Percentiles rank a stretch among this genome's conserved stretches.
phyloP scores from a whole-genome alignment of 2,888 invertebrate species.

The Pasiphila rectangulata region DNA sequence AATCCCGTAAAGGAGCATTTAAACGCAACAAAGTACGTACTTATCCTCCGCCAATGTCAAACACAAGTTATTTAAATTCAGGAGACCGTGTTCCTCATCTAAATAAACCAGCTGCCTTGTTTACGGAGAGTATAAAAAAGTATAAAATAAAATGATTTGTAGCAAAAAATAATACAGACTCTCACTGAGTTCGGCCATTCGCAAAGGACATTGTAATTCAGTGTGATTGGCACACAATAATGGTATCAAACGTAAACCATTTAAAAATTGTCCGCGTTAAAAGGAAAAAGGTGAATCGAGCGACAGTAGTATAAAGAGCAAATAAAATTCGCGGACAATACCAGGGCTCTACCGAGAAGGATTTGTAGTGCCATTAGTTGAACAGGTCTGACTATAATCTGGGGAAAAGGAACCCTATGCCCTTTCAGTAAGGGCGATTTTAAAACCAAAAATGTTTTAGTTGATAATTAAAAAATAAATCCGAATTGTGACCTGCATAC shows the following conservation, averaged over 20 bases:
- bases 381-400: conserved; percentile 38
- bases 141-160: conserved; percentile 71
- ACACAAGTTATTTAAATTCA: conserved; percentile 65
- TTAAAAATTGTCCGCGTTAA: conserved; percentile 78
- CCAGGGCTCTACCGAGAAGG: conserved; percentile 65
- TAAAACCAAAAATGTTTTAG: conserved; percentile 14
- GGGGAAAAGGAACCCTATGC: conserved; percentile 34
- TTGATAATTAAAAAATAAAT: conserved; percentile 60
- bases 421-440: conserved; percentile 25
- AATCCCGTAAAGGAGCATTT: conserved; percentile 28
- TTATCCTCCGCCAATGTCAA: conserved; percentile 48
- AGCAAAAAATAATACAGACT: conserved; percentile 70
- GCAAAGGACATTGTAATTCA: conserved; percentile 80
- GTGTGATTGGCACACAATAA: conserved; percentile 81
- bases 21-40: conserved; percentile 24
- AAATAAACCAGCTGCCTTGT: conserved; percentile 75
- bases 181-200: conserved; percentile 69
- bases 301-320: conserved; percentile 67
- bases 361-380: conserved; percentile 77
- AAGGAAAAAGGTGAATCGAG: conserved; percentile 66
- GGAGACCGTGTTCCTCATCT: conserved; percentile 62
- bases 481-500: conserved; percentile 56
- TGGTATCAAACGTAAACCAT: conserved; percentile 79
- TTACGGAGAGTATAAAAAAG: conserved; percentile 57
- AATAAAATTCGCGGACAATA: conserved; percentile 74